phyloP scores from a whole-genome alignment of 2,797 vertebrate genomes.

The Lepidocolaptes lacrymiger region DNA sequence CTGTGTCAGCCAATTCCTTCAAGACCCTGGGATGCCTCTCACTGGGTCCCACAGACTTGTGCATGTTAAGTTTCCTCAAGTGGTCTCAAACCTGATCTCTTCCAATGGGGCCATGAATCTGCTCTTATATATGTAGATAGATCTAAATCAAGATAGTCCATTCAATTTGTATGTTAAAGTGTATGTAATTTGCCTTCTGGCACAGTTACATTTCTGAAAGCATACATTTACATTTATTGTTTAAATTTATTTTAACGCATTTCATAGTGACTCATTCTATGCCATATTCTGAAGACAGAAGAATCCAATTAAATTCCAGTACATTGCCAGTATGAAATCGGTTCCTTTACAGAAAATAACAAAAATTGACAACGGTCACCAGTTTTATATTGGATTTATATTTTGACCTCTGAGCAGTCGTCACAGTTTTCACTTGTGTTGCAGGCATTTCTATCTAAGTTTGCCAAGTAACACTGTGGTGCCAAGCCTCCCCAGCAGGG shows the following conservation, averaged over 20 bases:
- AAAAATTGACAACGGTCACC: neutral
- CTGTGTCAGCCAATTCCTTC: neutral
- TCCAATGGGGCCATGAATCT: accelerated
- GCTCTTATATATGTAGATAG: accelerated
- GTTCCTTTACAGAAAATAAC: neutral
- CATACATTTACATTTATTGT: neutral
- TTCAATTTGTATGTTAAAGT: neutral
- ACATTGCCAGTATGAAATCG: neutral
- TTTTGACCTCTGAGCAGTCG: neutral
- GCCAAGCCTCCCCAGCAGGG: neutral
- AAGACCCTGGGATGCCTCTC: neutral
- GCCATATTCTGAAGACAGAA: neutral
- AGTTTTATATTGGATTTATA: neutral
- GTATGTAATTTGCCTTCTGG: neutral
- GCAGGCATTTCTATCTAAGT: neutral
- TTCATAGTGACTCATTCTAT: neutral
- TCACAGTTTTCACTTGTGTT: neutral
- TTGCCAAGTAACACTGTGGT: neutral
- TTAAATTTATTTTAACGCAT: neutral
- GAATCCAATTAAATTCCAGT: neutral
- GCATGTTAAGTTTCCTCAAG: neutral
- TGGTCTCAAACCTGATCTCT: neutral
- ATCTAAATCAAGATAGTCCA: neutral
- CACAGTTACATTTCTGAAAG: neutral
- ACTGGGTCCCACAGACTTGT: neutral